Evolutionary conservation across 2,797 vertebrate species (phyloP), one percentile per base, ranked within the genome.

Genomic region (Allobates femoralis): DNA sequence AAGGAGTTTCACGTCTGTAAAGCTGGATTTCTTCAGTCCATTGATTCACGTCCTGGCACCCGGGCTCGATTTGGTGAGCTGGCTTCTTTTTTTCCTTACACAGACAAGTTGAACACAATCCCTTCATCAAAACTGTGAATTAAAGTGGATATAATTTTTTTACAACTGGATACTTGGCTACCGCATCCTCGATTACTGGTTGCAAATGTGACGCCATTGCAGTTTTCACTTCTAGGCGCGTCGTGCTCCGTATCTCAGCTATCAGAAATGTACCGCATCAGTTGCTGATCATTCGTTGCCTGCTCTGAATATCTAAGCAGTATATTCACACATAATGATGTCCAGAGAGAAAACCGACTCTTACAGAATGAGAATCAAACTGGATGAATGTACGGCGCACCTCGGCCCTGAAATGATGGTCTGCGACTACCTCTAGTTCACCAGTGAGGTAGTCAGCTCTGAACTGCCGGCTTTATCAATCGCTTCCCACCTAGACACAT

Each of bases 271-370:
- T 34, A 21, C 32, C 10, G 66, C 64, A 32, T 66, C 67, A n/a
- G 2, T 71, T n/a, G 67, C 37, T 41, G 67, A 69, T 69, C 18
- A 71, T 46, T 69, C 7, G 21, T 37, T 69, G 67, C 41, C n/a
- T 50, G 37, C 15, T 74, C 41, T 74, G 41, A 50, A 74, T 74
- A 74, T 74, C 5, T 46, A 74, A 50, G 71, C n/a, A 74, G 41
- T 74, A 74, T 26, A 74, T 74, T 74, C 71, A 50, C 12, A 74
- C 41, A 26, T 74, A 74, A 74, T 74, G 71, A 74, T 50, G 41
- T 26, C 71, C 71, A 50, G 41, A 50, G 71, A 74, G 71, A 50
- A 41, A 74, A 46, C 14, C 71, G 46, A 50, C 71, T 74, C 41
- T 74, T 26, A 74, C 41, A 26, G 71, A 46, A 74, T 74, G n/a